Base-by-base conservation (phyloP, 1,140 invertebrate species). In the Bombus fervidus region DNA sequence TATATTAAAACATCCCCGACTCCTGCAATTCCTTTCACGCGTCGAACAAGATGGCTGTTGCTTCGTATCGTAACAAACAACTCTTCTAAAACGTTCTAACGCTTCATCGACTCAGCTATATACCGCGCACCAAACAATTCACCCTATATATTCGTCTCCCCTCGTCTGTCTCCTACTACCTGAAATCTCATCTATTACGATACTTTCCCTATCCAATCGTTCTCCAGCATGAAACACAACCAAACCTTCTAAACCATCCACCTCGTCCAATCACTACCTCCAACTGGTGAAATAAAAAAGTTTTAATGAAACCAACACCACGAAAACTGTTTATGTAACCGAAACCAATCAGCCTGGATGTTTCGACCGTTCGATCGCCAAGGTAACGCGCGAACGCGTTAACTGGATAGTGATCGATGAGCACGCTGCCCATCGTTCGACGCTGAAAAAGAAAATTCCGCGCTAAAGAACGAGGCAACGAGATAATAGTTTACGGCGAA, bases 361-460 rank as follows among this genome's bases (percentile, higher is more conserved):
- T 53, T 53, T 53, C 47, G 47, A 22, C 47, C 47, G 47, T 53
- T 22, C 18, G 47, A 53, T 53, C 47, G 47, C 5, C 47, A 22
- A 53, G 47, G 47, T 53, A 53, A 82, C 64, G 59, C 80, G 85
- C 85, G 81, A 85, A 87, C 87, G 81, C 81, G 89, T 90, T 90
- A 90, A 90, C 82, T 73, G 82, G 85, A 85, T 86, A 71, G 64
- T 89, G 85, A 89, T 89, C 79, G 89, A 90, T 89, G 85, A 83
- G 85, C 79, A 79, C 85, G 87, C 85, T 89, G 80, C 79, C 82
- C 69, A 31, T 71, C 74, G 87, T 77, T 78, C 74, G 80, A 86
- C 86, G 78, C 88, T 64, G 12, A 62, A n/a, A 62, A n/a, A n/a
- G 28, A 62, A n/a, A 75, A 57, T 31, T 31, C 12, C 77, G 59